Evolutionary conservation across 2,888 invertebrate genomes (phyloP).

Genomic region (Andrena bucephala): DNA sequence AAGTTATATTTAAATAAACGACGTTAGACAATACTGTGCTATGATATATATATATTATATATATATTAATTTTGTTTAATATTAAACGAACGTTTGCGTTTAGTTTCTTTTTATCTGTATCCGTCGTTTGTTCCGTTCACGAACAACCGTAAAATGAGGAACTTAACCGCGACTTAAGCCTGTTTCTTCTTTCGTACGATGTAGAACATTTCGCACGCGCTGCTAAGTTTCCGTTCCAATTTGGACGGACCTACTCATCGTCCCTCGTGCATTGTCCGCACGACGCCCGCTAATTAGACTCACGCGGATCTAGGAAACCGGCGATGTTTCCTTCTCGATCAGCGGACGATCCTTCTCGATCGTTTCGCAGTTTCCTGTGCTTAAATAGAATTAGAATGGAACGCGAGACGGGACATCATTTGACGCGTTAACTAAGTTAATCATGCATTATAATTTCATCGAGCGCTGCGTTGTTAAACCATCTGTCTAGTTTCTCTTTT

Average conservation of each 20-base stretch:
- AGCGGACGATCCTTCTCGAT: slow-evolving; percentile 26
- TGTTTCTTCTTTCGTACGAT: slow-evolving; percentile 19
- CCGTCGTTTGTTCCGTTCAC: slow-evolving; percentile 42
- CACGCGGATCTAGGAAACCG: slow-evolving; percentile 6
- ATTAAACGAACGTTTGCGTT: slow-evolving; percentile 54
- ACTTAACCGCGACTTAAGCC: slow-evolving; percentile 35
- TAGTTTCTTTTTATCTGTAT: slow-evolving; percentile 26
- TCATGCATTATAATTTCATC: slow-evolving; percentile 40
- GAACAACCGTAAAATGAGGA: slow-evolving; percentile 25
- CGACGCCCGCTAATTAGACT: not conserved
- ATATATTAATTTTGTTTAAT: slow-evolving; percentile 28
- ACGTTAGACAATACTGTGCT: slow-evolving; percentile 65
- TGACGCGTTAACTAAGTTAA: slow-evolving; percentile 23
- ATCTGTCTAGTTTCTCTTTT: slow-evolving; percentile 4
- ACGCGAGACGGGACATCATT: slow-evolving; percentile 24
- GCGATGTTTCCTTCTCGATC: slow-evolving; percentile 19
- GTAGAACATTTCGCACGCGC: slow-evolving; percentile 21
- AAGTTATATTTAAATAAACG: slow-evolving; percentile 75
- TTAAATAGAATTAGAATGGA: slow-evolving; percentile 48
- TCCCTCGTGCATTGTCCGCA: slow-evolving; percentile 14
- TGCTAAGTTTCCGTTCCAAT: slow-evolving; percentile 4
- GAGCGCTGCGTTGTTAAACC: slow-evolving; percentile 34
- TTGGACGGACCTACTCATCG: slow-evolving; percentile 2
- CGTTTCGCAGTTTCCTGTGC: slow-evolving; percentile 40
- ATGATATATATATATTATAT: slow-evolving; percentile 43